Conservation (phyloP, 2,113 vertebrate species). For the Xiphophorus couchianus region DNA sequence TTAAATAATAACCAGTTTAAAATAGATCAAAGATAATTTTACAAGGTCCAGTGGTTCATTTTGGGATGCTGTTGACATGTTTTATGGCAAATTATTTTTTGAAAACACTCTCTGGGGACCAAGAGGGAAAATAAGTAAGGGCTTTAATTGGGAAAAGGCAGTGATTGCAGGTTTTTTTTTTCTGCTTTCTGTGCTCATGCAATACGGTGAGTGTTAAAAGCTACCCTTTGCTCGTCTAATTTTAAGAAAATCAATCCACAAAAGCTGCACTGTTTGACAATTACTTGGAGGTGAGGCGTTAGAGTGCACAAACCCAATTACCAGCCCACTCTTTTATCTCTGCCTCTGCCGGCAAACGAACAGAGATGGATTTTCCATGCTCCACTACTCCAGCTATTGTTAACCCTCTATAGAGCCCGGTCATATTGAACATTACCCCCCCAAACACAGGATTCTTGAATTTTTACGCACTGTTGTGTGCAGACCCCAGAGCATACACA, state of each 20-base stretch:
- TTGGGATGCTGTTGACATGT: neutral
- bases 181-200: neutral
- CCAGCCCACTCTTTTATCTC: constrained; percentile 50
- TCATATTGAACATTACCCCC: constrained; percentile 20
- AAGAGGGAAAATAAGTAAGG: neutral
- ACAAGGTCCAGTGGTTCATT: neutral
- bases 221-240: constrained; percentile 2
- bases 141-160: neutral
- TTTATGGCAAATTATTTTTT: neutral
- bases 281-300: constrained; percentile 27
- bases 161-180: neutral
- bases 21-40: neutral
- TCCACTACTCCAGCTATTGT: constrained; percentile 60
- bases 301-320: constrained; percentile 55
- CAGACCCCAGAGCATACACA: constrained; percentile 46
- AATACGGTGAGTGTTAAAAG: neutral
- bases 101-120: neutral
- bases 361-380: constrained; percentile 44
- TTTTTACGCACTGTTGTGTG: constrained; percentile 52
- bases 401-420: constrained; percentile 21
- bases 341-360: constrained; percentile 36
- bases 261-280: neutral
- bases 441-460: constrained; percentile 49
- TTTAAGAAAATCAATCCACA: constrained; percentile 22
- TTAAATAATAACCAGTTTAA: neutral